Percentiles rank a stretch among this genome's conserved stretches.
Conservation (phyloP, 2,888 invertebrate species). For the Caenorhabditis zanzibari region DNA sequence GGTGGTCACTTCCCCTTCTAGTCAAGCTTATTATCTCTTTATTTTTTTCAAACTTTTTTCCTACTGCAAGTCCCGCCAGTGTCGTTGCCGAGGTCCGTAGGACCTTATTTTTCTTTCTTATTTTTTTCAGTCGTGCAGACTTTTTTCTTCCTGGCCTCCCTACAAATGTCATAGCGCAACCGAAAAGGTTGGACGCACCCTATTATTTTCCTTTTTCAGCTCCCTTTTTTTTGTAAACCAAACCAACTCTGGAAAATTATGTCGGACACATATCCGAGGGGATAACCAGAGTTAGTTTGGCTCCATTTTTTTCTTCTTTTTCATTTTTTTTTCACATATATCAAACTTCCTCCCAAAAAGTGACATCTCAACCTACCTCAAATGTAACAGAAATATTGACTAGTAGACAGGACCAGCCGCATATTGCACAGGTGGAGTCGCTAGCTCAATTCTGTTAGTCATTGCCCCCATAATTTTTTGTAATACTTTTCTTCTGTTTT, state of each 20-base stretch:
- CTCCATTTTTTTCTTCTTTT: no score
- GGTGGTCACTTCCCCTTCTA: background rate
- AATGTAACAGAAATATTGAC: background rate
- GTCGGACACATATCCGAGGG: no score
- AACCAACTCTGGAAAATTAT: no score
- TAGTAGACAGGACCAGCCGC: background rate
- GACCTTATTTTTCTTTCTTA: no score
- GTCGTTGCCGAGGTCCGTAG: no score
- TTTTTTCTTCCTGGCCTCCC: background rate
- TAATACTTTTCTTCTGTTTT: no score
- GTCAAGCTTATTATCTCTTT: background rate
- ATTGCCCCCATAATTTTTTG: background rate
- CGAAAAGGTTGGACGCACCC: background rate
- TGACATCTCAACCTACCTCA: constrained; percentile 1
- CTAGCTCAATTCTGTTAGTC: constrained; percentile 4
- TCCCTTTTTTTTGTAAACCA: no score
- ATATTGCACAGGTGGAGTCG: background rate
- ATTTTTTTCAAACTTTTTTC: background rate
- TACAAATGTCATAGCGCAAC: constrained; percentile 1
- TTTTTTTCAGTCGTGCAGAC: background rate
- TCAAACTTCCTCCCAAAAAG: no score
- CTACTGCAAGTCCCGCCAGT: background rate
- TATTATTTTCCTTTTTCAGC: no score
- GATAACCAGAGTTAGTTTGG: no score
- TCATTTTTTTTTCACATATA: no score